Percentiles rank a stretch among this genome's conserved stretches.
phyloP scores from a whole-genome alignment of 2,888 invertebrate species.

The Sesamia inferens region DNA sequence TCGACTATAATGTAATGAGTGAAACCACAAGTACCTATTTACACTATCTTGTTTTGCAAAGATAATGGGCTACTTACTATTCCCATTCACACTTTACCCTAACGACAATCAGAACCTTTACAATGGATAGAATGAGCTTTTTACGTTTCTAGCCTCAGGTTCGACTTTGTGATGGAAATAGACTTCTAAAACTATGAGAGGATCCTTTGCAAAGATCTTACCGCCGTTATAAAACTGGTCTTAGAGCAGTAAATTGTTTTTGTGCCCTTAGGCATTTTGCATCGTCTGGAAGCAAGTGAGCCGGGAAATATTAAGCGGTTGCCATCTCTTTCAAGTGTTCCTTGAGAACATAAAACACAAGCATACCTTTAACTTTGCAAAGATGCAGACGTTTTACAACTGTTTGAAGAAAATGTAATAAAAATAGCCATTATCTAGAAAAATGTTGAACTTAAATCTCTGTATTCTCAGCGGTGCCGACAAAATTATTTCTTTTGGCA shows the following conservation, averaged over 20 bases:
- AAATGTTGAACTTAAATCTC: slow-evolving; percentile 56
- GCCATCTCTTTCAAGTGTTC: slow-evolving; percentile 59
- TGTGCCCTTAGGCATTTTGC: slow-evolving; percentile 82
- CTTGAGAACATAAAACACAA: slow-evolving; percentile 44
- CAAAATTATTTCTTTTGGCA: slow-evolving; percentile 63
- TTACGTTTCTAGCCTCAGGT: slow-evolving; percentile 76
- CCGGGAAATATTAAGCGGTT: slow-evolving; percentile 68
- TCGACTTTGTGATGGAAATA: slow-evolving; percentile 84
- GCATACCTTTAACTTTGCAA: slow-evolving; percentile 22
- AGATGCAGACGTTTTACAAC: slow-evolving; percentile 31
- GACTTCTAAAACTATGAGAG: slow-evolving; percentile 77
- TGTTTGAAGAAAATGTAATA: slow-evolving; percentile 42
- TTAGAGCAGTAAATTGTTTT: slow-evolving; percentile 87
- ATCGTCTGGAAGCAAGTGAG: slow-evolving; percentile 68
- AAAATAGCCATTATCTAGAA: slow-evolving; percentile 48
- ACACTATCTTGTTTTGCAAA: background rate
- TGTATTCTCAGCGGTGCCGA: slow-evolving; percentile 52
- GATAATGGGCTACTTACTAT: slow-evolving; percentile 25
- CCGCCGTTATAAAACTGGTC: slow-evolving; percentile 75
- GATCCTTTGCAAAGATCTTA: slow-evolving; percentile 74
- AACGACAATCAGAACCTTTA: slow-evolving; percentile 67
- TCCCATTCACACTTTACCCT: slow-evolving; percentile 40
- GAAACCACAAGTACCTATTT: background rate
- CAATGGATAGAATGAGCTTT: slow-evolving; percentile 66
- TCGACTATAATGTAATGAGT: background rate